Percentiles rank a stretch among this genome's conserved stretches.
Conservation (phyloP, 2,797 vertebrate genomes). For the Echiichthys vipera region DNA sequence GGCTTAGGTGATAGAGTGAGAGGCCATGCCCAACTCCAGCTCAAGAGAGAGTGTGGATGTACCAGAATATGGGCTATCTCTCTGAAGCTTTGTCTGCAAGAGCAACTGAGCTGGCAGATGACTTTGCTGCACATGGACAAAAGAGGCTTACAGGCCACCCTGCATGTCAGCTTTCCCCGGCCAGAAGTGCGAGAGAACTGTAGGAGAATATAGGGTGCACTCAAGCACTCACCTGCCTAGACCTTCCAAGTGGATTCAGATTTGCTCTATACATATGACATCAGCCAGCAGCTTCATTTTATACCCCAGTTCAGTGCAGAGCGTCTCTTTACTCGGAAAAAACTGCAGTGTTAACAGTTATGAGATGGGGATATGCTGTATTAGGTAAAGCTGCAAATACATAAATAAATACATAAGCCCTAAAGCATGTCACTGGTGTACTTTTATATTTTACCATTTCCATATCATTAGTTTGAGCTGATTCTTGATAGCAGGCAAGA, state of each 20-base stretch:
- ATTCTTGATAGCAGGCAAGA: slow-evolving; percentile 56
- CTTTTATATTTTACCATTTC: slow-evolving; percentile 69
- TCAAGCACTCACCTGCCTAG: slow-evolving; percentile 61
- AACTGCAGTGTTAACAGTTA: slow-evolving; percentile 81
- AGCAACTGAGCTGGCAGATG: slow-evolving; percentile 80
- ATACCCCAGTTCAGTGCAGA: slow-evolving; percentile 34
- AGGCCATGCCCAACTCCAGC: slow-evolving; percentile 62
- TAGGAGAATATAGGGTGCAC: slow-evolving; percentile 59
- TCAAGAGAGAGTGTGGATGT: slow-evolving; percentile 64
- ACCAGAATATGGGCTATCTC: slow-evolving; percentile 67
- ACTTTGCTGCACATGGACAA: slow-evolving; percentile 80
- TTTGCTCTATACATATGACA: slow-evolving; percentile 55
- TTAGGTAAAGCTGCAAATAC: slow-evolving; percentile 76
- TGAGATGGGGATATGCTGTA: slow-evolving; percentile 65
- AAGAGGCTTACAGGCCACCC: slow-evolving; percentile 77
- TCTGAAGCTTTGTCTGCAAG: slow-evolving; percentile 79
- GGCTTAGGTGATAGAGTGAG: slow-evolving; percentile 61
- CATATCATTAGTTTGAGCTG: slow-evolving; percentile 71
- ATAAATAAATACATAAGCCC: slow-evolving; percentile 81
- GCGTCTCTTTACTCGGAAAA: slow-evolving; percentile 53
- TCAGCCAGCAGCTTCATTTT: slow-evolving; percentile 53
- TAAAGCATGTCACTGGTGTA: slow-evolving; percentile 69
- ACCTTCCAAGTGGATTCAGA: slow-evolving; percentile 67
- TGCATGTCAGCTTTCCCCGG: slow-evolving; percentile 71
- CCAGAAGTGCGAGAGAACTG: slow-evolving; percentile 56